A percentile compares a stretch with the other conserved stretches of the same genome.
phyloP scores from a whole-genome alignment of 1,140 invertebrate species.

The Mylabris phalerata region DNA sequence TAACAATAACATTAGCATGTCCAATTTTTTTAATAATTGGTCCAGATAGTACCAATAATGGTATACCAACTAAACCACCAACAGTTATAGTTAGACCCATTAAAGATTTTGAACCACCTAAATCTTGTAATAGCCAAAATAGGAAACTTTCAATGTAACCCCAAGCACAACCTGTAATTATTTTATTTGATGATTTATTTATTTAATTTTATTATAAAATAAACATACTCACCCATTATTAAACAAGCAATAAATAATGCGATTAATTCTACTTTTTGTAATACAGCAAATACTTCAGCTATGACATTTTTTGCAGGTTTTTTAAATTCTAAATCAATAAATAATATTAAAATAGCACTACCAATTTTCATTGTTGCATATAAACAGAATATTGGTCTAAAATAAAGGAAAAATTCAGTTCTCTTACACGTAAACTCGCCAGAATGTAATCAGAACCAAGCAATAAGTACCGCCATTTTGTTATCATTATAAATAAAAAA shows the following conservation, averaged over 20 bases:
- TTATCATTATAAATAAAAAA: too few species aligned
- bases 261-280: slow-evolving; percentile 67
- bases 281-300: slow-evolving; percentile 59
- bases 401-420: slow-evolving; percentile 29
- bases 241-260: slow-evolving; percentile 67
- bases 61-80: slow-evolving; percentile 68
- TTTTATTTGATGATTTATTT: neutral
- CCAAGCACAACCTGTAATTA: slow-evolving; percentile 64
- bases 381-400: slow-evolving; percentile 71
- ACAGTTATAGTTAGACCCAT: slow-evolving; percentile 81
- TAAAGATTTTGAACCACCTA: slow-evolving; percentile 68
- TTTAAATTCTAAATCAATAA: slow-evolving; percentile 72
- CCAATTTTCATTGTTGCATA: slow-evolving; percentile 65
- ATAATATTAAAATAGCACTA: slow-evolving; percentile 61
- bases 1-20: slow-evolving; percentile 74
- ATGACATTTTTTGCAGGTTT: slow-evolving; percentile 65
- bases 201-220: neutral
- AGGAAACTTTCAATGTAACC: slow-evolving; percentile 81
- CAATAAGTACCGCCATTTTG: too few species aligned
- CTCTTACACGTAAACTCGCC: too few species aligned
- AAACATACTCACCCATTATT: slow-evolving; percentile 54
- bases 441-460: too few species aligned
- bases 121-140: slow-evolving; percentile 77
- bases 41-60: slow-evolving; percentile 68
- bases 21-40: slow-evolving; percentile 72